phyloP scores from a whole-genome alignment of 1,140 invertebrate genomes.

The Caenorhabditis briggsae region DNA sequence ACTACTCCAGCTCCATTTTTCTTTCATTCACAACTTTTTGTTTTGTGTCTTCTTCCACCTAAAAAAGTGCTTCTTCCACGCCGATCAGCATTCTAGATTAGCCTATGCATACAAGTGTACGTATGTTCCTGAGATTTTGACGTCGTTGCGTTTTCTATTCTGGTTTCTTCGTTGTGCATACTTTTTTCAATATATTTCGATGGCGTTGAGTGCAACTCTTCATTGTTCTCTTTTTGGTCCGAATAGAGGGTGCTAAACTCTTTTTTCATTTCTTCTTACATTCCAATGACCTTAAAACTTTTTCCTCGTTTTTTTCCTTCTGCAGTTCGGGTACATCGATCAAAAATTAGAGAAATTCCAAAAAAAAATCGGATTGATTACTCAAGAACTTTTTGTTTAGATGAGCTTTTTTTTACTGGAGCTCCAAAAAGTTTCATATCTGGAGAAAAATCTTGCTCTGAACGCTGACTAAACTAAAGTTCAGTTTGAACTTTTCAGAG shows the following conservation, averaged over 20 bases:
- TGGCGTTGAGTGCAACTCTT: slow-evolving; percentile 36
- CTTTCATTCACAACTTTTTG: slow-evolving; percentile 2
- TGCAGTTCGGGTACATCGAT: neutral
- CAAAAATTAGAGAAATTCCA: neutral
- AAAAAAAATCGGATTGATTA: no score
- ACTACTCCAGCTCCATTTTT: neutral
- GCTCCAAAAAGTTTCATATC: no score
- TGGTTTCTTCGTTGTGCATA: slow-evolving; percentile 5
- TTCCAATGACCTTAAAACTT: neutral
- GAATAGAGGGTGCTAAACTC: neutral
- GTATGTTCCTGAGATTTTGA: slow-evolving; percentile 11
- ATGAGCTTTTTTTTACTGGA: no score
- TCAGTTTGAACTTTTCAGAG: no score
- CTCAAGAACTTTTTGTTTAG: no score
- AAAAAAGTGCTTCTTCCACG: slow-evolving; percentile 8
- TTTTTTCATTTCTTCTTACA: neutral
- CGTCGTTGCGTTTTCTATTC: slow-evolving; percentile 41
- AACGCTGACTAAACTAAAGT: no score
- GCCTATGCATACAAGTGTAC: slow-evolving; percentile 52
- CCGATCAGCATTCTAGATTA: slow-evolving; percentile 51
- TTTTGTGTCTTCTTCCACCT: slow-evolving; percentile 15
- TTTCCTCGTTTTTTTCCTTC: neutral
- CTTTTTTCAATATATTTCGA: neutral
- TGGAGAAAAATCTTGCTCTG: no score
- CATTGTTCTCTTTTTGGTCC: slow-evolving; percentile 11